A percentile compares a stretch with the other conserved stretches of the same genome.
These are phyloP conservation scores for Nematolebias whitei DNA, from an alignment of 2,113 vertebrate species.

Conservation along the genomic window DNA sequence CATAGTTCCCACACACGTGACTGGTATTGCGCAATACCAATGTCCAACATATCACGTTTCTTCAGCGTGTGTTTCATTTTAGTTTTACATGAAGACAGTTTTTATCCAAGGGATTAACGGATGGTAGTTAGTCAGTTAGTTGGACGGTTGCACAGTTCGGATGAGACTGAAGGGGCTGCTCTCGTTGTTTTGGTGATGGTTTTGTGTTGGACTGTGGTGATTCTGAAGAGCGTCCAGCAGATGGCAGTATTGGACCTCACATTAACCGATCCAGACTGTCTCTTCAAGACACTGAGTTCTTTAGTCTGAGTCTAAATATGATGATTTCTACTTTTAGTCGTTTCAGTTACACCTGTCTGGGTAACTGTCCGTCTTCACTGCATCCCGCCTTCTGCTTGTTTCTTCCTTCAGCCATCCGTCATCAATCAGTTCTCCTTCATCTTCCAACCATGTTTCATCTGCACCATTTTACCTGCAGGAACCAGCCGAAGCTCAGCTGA, in stretches of 20 bases:
- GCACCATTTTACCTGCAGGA: background rate
- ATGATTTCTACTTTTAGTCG: background rate
- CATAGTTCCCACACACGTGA: too few species aligned
- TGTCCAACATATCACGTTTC: too few species aligned
- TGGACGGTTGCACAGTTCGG: too few species aligned
- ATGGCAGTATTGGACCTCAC: conserved; percentile 63
- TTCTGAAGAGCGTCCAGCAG: conserved; percentile 51
- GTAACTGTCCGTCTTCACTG: background rate
- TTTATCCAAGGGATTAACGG: too few species aligned
- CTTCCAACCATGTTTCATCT: background rate
- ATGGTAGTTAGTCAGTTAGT: too few species aligned
- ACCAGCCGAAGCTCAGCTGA: background rate
- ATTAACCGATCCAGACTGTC: background rate
- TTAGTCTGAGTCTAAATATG: background rate
- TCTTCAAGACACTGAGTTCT: background rate
- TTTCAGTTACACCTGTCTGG: background rate
- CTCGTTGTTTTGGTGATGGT: too few species aligned
- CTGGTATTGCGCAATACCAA: too few species aligned
- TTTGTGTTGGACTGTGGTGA: too few species aligned
- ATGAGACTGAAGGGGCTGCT: too few species aligned
- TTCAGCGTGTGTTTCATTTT: too few species aligned
- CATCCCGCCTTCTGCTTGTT: conserved; percentile 30
- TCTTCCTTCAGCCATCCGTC: conserved; percentile 16
- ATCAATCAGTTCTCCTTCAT: conserved; percentile 11
- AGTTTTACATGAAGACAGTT: too few species aligned